A percentile compares a stretch with the other conserved stretches of the same genome.
These are phyloP conservation scores for Melanotaenia nigrans DNA, from an alignment of 2,797 vertebrate species.

Conservation along the genomic window DNA sequence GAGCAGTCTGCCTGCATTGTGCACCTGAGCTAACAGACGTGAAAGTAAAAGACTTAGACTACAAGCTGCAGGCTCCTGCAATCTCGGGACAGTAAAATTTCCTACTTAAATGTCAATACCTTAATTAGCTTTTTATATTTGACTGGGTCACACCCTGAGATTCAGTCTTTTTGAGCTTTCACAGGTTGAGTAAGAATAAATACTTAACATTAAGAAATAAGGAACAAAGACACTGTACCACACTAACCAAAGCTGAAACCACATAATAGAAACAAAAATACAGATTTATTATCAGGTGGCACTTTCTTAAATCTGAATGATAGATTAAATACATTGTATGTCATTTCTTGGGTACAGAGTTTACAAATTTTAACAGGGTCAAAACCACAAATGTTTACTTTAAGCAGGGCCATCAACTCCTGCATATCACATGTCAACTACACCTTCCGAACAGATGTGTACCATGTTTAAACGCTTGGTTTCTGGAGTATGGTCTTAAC, in stretches of 20 bases:
- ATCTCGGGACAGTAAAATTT: neutral
- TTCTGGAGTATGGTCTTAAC: conserved; percentile 27
- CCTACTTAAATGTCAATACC: conserved; percentile 45
- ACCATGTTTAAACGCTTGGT: conserved; percentile 16
- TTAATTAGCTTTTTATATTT: conserved; percentile 56
- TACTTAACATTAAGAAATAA: neutral
- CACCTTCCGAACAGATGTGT: conserved; percentile 7
- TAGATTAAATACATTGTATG: conserved; percentile 6
- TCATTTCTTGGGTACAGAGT: neutral
- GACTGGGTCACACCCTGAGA: conserved; percentile 41
- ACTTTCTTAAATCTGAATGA: neutral
- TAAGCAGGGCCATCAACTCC: neutral
- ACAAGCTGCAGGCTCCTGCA: neutral
- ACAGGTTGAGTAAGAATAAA: neutral
- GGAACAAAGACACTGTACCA: neutral
- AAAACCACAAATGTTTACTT: neutral
- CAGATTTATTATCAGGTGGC: neutral
- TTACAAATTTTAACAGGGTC: neutral
- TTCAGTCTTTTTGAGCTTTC: neutral
- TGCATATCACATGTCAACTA: conserved; percentile 23
- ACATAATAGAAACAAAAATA: neutral
- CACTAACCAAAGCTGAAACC: neutral
- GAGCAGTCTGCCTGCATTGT: neutral
- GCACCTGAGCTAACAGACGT: conserved; percentile 24
- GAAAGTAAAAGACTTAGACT: neutral